Conservation (phyloP, 1,140 invertebrate genomes). For the Calephelis nemesis region DNA sequence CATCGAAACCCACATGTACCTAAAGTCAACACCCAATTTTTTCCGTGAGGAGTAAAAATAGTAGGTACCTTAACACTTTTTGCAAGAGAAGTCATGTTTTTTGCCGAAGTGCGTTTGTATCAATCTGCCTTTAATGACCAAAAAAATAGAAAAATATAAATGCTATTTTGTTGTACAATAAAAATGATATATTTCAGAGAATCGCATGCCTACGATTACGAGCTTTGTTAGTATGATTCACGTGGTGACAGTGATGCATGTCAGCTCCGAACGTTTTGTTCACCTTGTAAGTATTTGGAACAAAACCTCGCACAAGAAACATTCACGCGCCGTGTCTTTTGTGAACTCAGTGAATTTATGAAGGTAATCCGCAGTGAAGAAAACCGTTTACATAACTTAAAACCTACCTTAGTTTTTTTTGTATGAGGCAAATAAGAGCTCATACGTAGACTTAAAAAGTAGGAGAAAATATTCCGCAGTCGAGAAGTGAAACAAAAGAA, state of each 20-base stretch:
- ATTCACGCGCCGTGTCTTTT: slow-evolving; percentile 18
- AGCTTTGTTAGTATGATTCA: slow-evolving; percentile 8
- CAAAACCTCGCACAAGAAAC: slow-evolving; percentile 12
- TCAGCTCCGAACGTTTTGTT: slow-evolving; percentile 8
- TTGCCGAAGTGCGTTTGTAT: too few relatives aligned
- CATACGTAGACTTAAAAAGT: neutral
- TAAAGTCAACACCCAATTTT: too few relatives aligned
- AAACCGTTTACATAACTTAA: neutral
- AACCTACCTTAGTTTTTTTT: too few relatives aligned
- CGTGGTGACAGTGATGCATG: slow-evolving; percentile 26
- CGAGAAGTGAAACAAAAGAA: neutral
- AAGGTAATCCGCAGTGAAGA: slow-evolving; percentile 19
- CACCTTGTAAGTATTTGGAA: slow-evolving; percentile 1
- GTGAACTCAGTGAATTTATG: slow-evolving; percentile 23
- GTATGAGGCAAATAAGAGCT: neutral
- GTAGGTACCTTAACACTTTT: too few relatives aligned
- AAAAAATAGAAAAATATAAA: too few relatives aligned
- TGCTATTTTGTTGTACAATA: too few relatives aligned
- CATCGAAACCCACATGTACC: too few relatives aligned
- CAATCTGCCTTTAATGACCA: too few relatives aligned
- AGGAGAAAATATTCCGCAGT: neutral
- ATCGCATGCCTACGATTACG: neutral
- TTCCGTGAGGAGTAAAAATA: too few relatives aligned
- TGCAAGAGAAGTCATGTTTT: too few relatives aligned
- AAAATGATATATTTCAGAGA: neutral